Conservation (phyloP, 2,113 vertebrate genomes). For the Pelecanoides urinatrix region DNA sequence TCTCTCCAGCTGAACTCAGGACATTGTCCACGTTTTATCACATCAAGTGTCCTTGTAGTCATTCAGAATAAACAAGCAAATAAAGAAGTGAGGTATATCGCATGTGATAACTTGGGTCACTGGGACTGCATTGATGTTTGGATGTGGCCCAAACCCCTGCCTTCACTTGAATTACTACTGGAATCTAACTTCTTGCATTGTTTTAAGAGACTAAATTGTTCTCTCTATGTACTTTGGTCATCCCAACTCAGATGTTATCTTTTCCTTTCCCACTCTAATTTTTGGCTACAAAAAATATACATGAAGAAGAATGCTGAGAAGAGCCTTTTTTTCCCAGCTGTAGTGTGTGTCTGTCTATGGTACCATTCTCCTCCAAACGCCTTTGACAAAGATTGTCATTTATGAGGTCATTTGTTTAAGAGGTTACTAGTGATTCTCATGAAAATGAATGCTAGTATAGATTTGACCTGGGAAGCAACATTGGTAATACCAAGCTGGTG, state of each 20-base stretch:
- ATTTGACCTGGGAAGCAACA: not conserved
- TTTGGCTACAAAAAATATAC: conserved; percentile 36
- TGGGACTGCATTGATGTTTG: conserved; percentile 19
- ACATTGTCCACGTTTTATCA: conserved; percentile 15
- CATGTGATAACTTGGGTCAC: conserved; percentile 29
- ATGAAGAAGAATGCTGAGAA: not conserved
- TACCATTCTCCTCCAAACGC: not conserved
- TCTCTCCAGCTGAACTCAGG: conserved; percentile 44
- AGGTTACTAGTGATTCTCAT: not conserved
- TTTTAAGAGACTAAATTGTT: conserved; percentile 58
- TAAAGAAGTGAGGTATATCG: conserved; percentile 49
- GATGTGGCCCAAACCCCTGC: conserved; percentile 20
- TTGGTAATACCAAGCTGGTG: not conserved
- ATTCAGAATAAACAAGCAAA: conserved; percentile 30
- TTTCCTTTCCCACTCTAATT: conserved; percentile 32
- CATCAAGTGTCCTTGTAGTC: not conserved
- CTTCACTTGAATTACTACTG: conserved; percentile 58
- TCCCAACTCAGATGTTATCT: conserved; percentile 64
- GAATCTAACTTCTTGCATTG: conserved; percentile 43
- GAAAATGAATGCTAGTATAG: not conserved
- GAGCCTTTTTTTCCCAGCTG: not conserved
- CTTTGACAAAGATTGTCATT: not conserved
- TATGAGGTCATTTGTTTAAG: not conserved
- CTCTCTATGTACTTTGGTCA: conserved; percentile 53
- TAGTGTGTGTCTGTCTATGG: not conserved